Evolutionary conservation across 2,888 invertebrate species (phyloP).

Genomic region (Ophion obscuratus): DNA sequence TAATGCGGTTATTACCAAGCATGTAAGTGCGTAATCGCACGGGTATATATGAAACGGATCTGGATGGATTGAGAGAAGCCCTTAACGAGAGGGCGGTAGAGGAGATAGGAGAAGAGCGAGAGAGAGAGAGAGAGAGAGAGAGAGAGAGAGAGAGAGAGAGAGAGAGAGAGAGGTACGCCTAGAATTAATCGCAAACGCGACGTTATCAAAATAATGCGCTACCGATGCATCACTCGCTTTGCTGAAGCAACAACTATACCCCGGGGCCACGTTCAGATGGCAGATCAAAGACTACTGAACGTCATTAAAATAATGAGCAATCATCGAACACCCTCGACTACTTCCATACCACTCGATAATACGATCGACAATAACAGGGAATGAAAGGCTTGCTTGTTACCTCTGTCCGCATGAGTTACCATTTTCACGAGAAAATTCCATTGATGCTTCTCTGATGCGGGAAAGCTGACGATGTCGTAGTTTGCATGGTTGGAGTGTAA

Average conservation of each 20-base stretch:
- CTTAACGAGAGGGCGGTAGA: conserved; percentile 5
- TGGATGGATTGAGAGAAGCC: conserved; percentile 25
- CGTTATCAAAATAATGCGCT: conserved; percentile 16
- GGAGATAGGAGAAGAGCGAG: not conserved
- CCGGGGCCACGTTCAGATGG: not conserved
- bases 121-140: not conserved
- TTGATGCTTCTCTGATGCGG: not conserved
- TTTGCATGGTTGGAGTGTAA: too few species aligned
- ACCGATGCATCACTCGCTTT: conserved; percentile 13
- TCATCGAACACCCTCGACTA: not conserved
- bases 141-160: not conserved
- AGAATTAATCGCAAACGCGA: conserved; percentile 22
- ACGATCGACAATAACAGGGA: not conserved
- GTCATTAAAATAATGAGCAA: conserved; percentile 21
- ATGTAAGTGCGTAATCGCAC: conserved; percentile 27
- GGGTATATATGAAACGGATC: conserved; percentile 28
- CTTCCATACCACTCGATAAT: conserved; percentile 5
- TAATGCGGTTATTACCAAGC: conserved; percentile 57
- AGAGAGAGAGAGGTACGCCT: conserved; percentile 14
- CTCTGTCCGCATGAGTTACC: not conserved
- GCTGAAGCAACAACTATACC: conserved; percentile 15
- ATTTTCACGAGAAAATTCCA: not conserved
- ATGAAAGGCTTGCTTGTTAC: not conserved
- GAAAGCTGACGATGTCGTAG: too few species aligned
- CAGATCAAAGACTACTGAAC: conserved; percentile 14